These are phyloP conservation scores for Drosophila macrospina DNA, from an alignment of 2,888 invertebrate species.

Conservation along the genomic window DNA sequence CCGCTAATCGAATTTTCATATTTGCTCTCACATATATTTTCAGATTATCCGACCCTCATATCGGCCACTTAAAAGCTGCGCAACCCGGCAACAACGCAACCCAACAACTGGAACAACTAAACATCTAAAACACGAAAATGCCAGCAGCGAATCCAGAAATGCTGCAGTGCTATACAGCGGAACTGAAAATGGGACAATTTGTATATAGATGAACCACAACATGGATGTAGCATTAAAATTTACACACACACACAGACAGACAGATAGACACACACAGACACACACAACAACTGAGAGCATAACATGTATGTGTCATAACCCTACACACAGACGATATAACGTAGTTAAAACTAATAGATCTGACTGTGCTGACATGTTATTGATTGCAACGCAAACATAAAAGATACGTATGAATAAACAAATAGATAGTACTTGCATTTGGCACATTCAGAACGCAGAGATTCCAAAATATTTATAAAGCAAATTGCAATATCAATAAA, in stretches of 20 bases:
- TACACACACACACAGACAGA: constrained; percentile 28
- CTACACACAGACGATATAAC: constrained; percentile 22
- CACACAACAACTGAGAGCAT: not conserved
- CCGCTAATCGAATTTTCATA: constrained; percentile 73
- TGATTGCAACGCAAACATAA: constrained; percentile 49
- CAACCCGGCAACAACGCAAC: not conserved
- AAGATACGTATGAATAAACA: constrained; percentile 46
- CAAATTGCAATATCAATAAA: constrained; percentile 65
- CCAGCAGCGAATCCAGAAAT: constrained; percentile 44
- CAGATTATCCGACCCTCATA: constrained; percentile 70
- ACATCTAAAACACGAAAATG: constrained; percentile 36
- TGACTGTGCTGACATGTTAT: constrained; percentile 50
- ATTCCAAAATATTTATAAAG: constrained; percentile 53
- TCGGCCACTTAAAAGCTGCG: constrained; percentile 56
- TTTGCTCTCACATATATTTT: constrained; percentile 56
- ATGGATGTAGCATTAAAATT: constrained; percentile 37
- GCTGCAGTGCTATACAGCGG: constrained; percentile 60
- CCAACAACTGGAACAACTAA: constrained; percentile 12
- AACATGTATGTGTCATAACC: constrained; percentile 29
- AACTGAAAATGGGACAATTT: constrained; percentile 70
- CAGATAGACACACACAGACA: constrained; percentile 20
- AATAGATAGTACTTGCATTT: constrained; percentile 32
- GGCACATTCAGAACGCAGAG: constrained; percentile 39
- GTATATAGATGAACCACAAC: constrained; percentile 26
- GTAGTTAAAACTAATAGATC: constrained; percentile 49